Base-by-base conservation (phyloP, 2,797 vertebrate species). In the Ptychadena robeensis region DNA sequence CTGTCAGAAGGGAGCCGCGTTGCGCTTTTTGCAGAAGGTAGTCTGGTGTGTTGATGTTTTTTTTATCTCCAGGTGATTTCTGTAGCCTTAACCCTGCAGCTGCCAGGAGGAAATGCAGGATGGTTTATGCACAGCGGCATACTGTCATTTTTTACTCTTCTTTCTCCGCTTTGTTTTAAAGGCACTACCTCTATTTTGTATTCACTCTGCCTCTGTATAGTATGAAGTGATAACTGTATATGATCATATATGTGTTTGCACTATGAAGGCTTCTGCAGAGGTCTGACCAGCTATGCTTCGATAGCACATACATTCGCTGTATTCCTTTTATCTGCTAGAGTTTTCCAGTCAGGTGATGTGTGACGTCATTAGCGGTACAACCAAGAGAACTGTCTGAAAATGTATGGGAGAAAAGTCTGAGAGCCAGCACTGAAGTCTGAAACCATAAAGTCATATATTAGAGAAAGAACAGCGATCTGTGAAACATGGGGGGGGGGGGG, bases 121-220 rank as follows among this genome's bases (percentile, higher is more conserved):
- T 25, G n/a, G 10, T 61, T 61, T 27, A 28, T 61, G 27, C 25
- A 61, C 59, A 9, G 3, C 59, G 3, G 25, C 59, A 22, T 53
- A 53, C 44, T 53, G 44, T n/a, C 4, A 7, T 53, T 22, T 53
- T 48, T 48, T 53, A 22, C 7, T 11, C 25, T 25, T 25, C 22
- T 8, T 59, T 5, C 5, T 61, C 1, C n/a, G 59, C 59, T 61
- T 37, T 68, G 64, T 31, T 66, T 18, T 66, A 34, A 66, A 66
- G 64, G 64, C 31, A 32, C 34, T 35, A 61, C 59, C 59, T 61
- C 59, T 61, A 27, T 61, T 61, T 61, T 61, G 28, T 61, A 61
- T 25, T 27, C 15, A 66, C 28, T 31, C 31, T 48, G 27, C 32
- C 66, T 25, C 35, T 14, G 59, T 61, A 61, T 61, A 12, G 28